Base-by-base conservation (phyloP, 2,888 invertebrate species). In the Heliconius hortense region DNA sequence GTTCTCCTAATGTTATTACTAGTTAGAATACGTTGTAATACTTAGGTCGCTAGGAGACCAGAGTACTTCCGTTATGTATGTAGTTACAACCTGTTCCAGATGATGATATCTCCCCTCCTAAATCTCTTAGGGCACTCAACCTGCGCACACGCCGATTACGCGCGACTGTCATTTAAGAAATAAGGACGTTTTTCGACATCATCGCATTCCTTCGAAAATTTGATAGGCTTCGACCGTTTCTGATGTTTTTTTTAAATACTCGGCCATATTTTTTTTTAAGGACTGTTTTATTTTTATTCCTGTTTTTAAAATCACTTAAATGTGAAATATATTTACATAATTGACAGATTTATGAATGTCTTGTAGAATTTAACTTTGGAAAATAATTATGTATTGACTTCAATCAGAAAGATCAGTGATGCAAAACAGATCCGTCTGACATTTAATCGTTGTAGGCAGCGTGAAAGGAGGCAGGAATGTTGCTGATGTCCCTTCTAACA, bases 391-490 rank as follows among this genome's bases (percentile, higher is more conserved):
- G 43, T 60, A 39, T 31, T 24, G 4, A 39, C 28, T 13, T 26
- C 59, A 48, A 48, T 48, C 48, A 15, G 69, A 31, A 68, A 76
- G 72, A 73, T 59, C 77, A 66, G 72, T 77, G 78, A 77, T 79
- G 77, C 77, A 78, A 79, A 80, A 66, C 74, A 75, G 74, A 78
- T 78, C 76, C 76, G 64, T 74, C 79, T 78, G 80, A 80, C 81
- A 79, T 81, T 81, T 78, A 78, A 79, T 75, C 64, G 76, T 68
- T 48, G 66, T 73, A 74, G 72, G 70, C 73, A 76, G 66, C 77
- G 87, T 88, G 91, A 89, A 90, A 87, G 89, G 89, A 87, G 82
- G 81, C 80, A 85, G 90, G 90, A 89, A 90, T 90, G 89, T 87
- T 84, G 81, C 82, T 81, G 84, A 85, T 74, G 76, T 73, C 43